Percentiles rank a stretch among this genome's conserved stretches.
Evolutionary conservation across 2,797 vertebrate genomes (phyloP).

Genomic region (Sphenodon punctatus): DNA sequence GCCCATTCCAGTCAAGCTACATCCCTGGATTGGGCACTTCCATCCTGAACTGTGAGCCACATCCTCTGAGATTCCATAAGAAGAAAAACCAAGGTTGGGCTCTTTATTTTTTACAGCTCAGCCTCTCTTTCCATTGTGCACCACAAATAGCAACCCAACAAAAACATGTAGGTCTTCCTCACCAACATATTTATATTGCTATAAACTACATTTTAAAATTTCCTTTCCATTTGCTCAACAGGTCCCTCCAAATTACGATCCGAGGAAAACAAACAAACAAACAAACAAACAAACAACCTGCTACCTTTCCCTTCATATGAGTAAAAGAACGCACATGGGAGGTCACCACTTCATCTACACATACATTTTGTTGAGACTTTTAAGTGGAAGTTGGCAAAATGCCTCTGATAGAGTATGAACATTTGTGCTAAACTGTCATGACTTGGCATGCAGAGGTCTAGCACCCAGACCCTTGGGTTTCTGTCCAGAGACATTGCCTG

Average conservation of each 20-base stretch:
- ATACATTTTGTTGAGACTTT: not conserved
- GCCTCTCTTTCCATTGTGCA: not conserved
- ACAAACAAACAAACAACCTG: not conserved
- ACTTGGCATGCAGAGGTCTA: too few relatives aligned
- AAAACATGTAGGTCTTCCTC: not conserved
- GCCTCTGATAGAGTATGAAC: not conserved
- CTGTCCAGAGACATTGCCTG: too few relatives aligned
- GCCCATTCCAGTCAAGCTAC: too few relatives aligned
- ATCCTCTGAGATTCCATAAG: too few relatives aligned
- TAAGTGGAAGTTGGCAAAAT: not conserved
- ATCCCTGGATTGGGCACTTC: too few relatives aligned
- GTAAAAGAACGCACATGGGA: not conserved
- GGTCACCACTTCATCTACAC: not conserved
- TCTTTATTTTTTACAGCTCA: not conserved
- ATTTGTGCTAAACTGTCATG: not conserved
- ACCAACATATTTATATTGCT: not conserved
- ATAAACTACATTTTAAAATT: not conserved
- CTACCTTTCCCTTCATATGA: accelerated
- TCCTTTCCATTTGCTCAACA: not conserved
- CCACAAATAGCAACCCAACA: not conserved
- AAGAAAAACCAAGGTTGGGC: not conserved
- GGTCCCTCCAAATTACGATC: not conserved
- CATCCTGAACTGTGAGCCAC: too few relatives aligned
- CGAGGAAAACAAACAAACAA: too few relatives aligned
- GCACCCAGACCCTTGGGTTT: too few relatives aligned